Conservation (phyloP, 2,888 invertebrate genomes). For the Sphinx pinastri region DNA sequence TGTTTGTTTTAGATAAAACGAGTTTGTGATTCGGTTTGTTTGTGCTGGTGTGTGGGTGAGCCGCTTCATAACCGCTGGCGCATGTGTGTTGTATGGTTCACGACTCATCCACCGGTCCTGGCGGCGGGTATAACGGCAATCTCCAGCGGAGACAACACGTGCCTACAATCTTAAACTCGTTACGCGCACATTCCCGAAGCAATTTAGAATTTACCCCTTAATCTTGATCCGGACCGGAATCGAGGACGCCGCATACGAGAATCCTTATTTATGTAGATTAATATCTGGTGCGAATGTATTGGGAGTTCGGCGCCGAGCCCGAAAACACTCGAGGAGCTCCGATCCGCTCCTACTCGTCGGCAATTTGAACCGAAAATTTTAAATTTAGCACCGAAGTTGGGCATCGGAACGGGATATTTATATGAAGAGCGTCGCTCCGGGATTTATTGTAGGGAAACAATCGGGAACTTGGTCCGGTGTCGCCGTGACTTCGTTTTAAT, state of each 20-base stretch:
- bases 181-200: constrained; percentile 65
- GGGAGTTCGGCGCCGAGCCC: constrained; percentile 28
- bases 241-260: constrained; percentile 49
- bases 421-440: constrained; percentile 67
- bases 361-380: constrained; percentile 68
- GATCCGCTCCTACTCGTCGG: constrained; percentile 48
- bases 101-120: not conserved
- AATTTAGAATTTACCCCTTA: constrained; percentile 72
- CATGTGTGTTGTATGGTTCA: constrained; percentile 68
- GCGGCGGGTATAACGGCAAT: constrained; percentile 50
- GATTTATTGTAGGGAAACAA: constrained; percentile 81
- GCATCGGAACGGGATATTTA: constrained; percentile 67
- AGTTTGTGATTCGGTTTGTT: constrained; percentile 8
- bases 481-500: constrained; percentile 83
- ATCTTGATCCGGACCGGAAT: constrained; percentile 61
- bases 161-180: constrained; percentile 77
- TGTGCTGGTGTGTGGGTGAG: not conserved
- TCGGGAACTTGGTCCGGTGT: constrained; percentile 76
- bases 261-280: constrained; percentile 57
- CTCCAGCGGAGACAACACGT: constrained; percentile 66
- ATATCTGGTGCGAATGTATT: constrained; percentile 39
- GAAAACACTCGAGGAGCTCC: constrained; percentile 48
- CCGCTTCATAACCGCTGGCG: constrained; percentile 63
- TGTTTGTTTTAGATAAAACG: constrained; percentile 39
- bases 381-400: constrained; percentile 79